Conservation (phyloP, 2,888 invertebrate species). For the Agrilus mali region DNA sequence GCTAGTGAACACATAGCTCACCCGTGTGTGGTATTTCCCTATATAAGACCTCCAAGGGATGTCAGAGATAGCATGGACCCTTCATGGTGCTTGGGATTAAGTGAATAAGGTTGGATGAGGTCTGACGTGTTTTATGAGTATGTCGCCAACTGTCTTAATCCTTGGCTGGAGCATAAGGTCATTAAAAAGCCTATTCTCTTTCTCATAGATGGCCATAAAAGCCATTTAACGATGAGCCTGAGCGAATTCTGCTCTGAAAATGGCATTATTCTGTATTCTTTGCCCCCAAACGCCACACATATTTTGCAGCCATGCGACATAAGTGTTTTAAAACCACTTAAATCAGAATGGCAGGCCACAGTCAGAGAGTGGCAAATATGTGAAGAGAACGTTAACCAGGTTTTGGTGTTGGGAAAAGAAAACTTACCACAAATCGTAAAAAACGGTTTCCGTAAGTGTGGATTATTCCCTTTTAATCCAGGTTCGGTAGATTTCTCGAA, state of each 20-base stretch:
- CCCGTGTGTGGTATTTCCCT: slow-evolving; percentile 8
- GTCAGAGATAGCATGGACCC: slow-evolving; percentile 4
- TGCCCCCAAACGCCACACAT: slow-evolving; percentile 10
- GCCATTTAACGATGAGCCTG: slow-evolving; percentile 13
- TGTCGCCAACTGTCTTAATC: slow-evolving; percentile 8
- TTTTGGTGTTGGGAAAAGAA: slow-evolving; percentile 1
- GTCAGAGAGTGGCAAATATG: slow-evolving; percentile 4
- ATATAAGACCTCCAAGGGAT: slow-evolving; percentile 3
- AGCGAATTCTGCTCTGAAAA: slow-evolving; percentile 1
- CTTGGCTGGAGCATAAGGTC: slow-evolving; percentile 6
- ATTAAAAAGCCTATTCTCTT: slow-evolving; percentile 11
- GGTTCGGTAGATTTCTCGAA: slow-evolving; percentile 7
- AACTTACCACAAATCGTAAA: slow-evolving; percentile 3
- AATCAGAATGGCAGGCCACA: slow-evolving; percentile 13
- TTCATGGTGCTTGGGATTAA: slow-evolving; percentile 5
- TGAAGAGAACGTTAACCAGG: no score
- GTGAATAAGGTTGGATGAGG: slow-evolving; percentile 12
- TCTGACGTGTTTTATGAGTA: slow-evolving; percentile 11
- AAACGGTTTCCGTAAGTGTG: slow-evolving; percentile 8
- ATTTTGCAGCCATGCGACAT: slow-evolving; percentile 2
- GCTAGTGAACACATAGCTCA: slow-evolving; percentile 6
- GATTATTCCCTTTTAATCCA: slow-evolving; percentile 5
- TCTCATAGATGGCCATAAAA: slow-evolving; percentile 18
- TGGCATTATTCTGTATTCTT: slow-evolving; percentile 6
- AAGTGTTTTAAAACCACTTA: slow-evolving; percentile 11